Percentiles rank a stretch among this genome's conserved stretches.
Evolutionary conservation across 2,113 vertebrate genomes (phyloP).

Genomic region (Phyllostomus discolor): DNA sequence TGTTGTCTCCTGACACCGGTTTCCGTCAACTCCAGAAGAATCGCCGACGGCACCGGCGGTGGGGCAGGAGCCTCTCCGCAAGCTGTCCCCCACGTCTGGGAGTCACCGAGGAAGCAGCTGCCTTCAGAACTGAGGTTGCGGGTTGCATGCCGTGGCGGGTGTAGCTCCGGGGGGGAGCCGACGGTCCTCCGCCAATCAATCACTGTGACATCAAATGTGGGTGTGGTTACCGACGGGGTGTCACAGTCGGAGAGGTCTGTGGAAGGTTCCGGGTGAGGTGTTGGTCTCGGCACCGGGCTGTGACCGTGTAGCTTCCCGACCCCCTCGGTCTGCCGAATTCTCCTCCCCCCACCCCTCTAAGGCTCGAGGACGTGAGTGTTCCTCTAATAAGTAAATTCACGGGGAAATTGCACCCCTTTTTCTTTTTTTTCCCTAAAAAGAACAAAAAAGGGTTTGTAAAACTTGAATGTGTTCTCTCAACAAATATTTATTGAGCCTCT

Average conservation of each 20-base stretch:
- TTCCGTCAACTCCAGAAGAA: neutral
- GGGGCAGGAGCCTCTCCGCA: neutral
- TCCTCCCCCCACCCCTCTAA: neutral
- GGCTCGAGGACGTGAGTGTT: neutral
- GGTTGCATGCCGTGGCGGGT: neutral
- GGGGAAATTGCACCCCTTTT: neutral
- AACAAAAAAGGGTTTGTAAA: neutral
- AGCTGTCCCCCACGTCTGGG: neutral
- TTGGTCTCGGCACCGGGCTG: neutral
- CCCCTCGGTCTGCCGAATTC: neutral
- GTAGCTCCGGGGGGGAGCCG: neutral
- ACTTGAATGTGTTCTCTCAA: neutral
- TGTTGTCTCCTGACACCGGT: neutral
- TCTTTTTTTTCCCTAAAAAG: too few species aligned
- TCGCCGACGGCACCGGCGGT: neutral
- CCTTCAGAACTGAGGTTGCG: neutral
- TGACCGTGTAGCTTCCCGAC: rapidly evolving
- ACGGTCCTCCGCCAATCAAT: neutral
- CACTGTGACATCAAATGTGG: neutral
- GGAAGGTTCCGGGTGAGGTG: neutral
- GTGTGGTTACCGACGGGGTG: neutral
- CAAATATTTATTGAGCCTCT: neutral
- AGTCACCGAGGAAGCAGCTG: neutral
- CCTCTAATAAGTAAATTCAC: neutral
- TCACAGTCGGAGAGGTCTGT: neutral